These are phyloP conservation scores for Knipowitschia caucasica DNA, from an alignment of 2,797 vertebrate species.

Conservation along the genomic window DNA sequence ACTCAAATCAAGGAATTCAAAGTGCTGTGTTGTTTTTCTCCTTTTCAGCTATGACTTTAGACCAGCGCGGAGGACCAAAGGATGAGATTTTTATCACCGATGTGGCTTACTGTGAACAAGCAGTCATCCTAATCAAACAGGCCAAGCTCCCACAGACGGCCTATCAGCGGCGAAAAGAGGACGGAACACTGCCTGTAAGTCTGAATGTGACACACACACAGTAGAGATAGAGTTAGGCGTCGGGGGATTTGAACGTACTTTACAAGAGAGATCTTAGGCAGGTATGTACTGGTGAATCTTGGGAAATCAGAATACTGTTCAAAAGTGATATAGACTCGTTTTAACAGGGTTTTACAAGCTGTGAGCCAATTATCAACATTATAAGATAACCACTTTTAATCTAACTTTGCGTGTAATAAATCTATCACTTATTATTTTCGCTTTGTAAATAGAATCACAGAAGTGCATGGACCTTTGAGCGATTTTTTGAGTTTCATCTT, in stretches of 20 bases:
- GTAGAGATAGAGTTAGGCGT: neutral
- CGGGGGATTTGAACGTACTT: neutral
- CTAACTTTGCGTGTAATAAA: too few species aligned
- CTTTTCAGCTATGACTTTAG: slow-evolving; percentile 42
- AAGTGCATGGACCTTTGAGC: too few species aligned
- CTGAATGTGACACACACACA: neutral
- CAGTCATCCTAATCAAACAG: slow-evolving; percentile 77
- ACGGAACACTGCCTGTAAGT: slow-evolving; percentile 79
- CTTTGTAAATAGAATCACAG: too few species aligned
- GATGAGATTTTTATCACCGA: slow-evolving; percentile 83
- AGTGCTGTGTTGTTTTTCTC: slow-evolving; percentile 16
- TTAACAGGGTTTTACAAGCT: too few species aligned
- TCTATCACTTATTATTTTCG: too few species aligned
- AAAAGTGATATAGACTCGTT: too few species aligned
- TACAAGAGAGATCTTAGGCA: too few species aligned
- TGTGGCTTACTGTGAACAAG: slow-evolving; percentile 87
- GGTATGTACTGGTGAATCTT: too few species aligned
- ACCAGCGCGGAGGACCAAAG: slow-evolving; percentile 50
- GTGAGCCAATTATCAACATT: too few species aligned
- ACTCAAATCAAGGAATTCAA: neutral
- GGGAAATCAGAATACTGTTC: too few species aligned
- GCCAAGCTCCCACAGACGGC: slow-evolving; percentile 63
- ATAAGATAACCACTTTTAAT: too few species aligned
- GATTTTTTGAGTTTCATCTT: too few species aligned
- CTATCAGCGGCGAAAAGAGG: slow-evolving; percentile 69